A percentile compares a stretch with the other conserved stretches of the same genome.
These are phyloP conservation scores for Galleria mellonella DNA, from an alignment of 1,140 invertebrate genomes.

Conservation along the genomic window DNA sequence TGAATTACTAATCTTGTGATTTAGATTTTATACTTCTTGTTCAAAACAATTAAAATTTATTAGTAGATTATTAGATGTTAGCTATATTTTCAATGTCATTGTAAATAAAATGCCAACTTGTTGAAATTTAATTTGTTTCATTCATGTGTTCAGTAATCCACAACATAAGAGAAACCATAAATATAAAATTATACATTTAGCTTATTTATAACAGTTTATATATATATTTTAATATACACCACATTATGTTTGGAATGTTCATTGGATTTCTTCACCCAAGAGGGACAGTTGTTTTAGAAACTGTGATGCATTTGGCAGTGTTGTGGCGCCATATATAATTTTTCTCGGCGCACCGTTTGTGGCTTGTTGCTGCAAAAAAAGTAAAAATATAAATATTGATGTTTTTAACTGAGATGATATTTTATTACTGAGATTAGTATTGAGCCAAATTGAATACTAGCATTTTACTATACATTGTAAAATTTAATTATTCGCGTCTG, in stretches of 20 bases:
- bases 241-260: conserved; percentile 48
- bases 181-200: neutral
- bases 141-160: conserved; percentile 21
- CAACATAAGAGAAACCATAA: neutral
- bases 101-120: conserved; percentile 76
- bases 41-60: conserved; percentile 72
- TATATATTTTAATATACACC: conserved; percentile 9
- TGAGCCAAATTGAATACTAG: too few relatives aligned
- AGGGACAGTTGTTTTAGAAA: conserved; percentile 93
- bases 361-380: conserved; percentile 79
- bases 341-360: conserved; percentile 82
- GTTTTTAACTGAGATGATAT: neutral
- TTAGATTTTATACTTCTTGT: conserved; percentile 74
- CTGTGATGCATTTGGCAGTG: conserved; percentile 92
- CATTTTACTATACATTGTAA: too few relatives aligned
- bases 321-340: conserved; percentile 96
- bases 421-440: too few relatives aligned
- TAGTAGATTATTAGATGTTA: conserved; percentile 70
- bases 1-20: conserved; percentile 69
- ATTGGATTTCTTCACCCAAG: conserved; percentile 82
- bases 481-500: too few relatives aligned
- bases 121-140: conserved; percentile 55
- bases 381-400: neutral
- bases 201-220: neutral
- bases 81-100: conserved; percentile 74